Percentiles rank a stretch among this genome's conserved stretches.
phyloP scores from a whole-genome alignment of 1,140 invertebrate genomes.

The Protaetia brevitarsis region DNA sequence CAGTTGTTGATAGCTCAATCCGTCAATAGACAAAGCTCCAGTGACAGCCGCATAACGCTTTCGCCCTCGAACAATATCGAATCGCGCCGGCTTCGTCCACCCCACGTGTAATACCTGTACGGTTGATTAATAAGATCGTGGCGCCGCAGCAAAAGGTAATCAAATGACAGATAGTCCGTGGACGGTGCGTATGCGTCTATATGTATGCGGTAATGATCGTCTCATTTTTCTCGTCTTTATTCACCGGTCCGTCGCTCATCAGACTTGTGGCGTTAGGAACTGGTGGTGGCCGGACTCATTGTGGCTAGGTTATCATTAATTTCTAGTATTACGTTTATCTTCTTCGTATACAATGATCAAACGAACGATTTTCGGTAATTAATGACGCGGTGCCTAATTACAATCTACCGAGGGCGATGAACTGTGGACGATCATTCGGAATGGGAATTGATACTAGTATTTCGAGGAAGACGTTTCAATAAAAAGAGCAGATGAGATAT shows the following conservation, averaged over 20 bases:
- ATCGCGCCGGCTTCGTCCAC: slow-evolving; percentile 18
- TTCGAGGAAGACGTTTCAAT: background rate
- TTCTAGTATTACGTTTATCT: slow-evolving; percentile 11
- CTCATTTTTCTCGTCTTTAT: slow-evolving; percentile 9
- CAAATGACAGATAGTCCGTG: slow-evolving; percentile 8
- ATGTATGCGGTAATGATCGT: slow-evolving; percentile 1
- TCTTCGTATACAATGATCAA: background rate
- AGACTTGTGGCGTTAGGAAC: background rate
- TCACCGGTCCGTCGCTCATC: background rate
- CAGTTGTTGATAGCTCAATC: slow-evolving; percentile 46
- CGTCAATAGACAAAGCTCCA: slow-evolving; percentile 39
- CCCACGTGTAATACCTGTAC: background rate
- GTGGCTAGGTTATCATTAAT: background rate
- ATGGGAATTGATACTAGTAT: background rate
- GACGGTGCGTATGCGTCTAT: background rate
- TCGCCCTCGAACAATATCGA: slow-evolving; percentile 37
- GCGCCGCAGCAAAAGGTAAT: background rate
- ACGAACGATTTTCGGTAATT: slow-evolving; percentile 10
- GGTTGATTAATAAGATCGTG: slow-evolving; percentile 14
- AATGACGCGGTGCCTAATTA: slow-evolving; percentile 2
- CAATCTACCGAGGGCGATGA: background rate
- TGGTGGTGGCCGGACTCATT: background rate
- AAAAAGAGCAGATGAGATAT: no score
- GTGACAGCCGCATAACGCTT: slow-evolving; percentile 36
- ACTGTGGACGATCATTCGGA: background rate